A percentile compares a stretch with the other conserved stretches of the same genome.
Evolutionary conservation across 2,113 vertebrate genomes (phyloP).

Genomic region (Hymenochirus boettgeri): DNA sequence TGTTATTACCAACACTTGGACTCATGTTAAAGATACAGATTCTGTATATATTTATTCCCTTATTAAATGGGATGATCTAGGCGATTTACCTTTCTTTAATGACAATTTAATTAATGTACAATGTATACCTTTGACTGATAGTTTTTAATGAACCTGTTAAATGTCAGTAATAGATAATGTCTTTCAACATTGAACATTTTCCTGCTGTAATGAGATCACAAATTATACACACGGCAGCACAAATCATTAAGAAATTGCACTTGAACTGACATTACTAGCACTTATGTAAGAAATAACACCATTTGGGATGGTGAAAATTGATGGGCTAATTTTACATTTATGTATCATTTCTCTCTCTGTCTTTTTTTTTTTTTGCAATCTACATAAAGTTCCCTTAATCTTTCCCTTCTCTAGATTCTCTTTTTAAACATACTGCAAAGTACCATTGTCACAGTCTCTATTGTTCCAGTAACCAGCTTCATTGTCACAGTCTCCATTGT

Average conservation of each 20-base stretch:
- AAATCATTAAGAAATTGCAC: background rate
- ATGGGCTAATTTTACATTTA: background rate
- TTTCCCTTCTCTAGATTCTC: too few relatives aligned
- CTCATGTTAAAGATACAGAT: too few relatives aligned
- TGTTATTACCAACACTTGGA: too few relatives aligned
- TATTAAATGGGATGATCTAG: too few relatives aligned
- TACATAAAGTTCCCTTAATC: too few relatives aligned
- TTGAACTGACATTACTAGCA: conserved; percentile 1
- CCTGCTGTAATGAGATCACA: background rate
- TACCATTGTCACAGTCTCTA: too few relatives aligned
- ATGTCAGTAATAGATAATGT: background rate
- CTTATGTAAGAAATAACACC: conserved; percentile 1
- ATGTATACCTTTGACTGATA: background rate
- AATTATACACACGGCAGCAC: background rate
- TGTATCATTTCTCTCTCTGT: background rate
- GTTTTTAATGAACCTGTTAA: background rate
- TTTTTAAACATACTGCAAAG: background rate
- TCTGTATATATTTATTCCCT: too few relatives aligned
- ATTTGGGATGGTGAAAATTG: conserved; percentile 1
- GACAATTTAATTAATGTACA: too few relatives aligned
- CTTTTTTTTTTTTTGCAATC: background rate
- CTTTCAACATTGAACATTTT: background rate
- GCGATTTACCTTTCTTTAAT: too few relatives aligned
- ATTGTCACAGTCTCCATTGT: too few relatives aligned
- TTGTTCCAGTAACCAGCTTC: too few relatives aligned